Percentiles rank a stretch among this genome's conserved stretches.
These are phyloP conservation scores for Willisornis vidua DNA, from an alignment of 2,113 vertebrate species.

Conservation along the genomic window DNA sequence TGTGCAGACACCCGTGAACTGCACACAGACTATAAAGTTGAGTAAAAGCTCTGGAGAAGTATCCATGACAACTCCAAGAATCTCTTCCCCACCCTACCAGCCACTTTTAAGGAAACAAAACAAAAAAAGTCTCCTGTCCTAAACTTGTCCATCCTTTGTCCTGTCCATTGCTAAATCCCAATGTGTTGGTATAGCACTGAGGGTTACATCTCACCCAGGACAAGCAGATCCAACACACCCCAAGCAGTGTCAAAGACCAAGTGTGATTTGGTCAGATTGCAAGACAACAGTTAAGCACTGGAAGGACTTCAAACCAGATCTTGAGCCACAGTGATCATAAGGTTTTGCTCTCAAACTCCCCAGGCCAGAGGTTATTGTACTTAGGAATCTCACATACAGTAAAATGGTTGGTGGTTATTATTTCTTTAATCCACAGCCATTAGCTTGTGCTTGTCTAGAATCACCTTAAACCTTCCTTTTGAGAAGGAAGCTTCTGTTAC, in stretches of 20 bases:
- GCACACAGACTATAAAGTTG: background rate
- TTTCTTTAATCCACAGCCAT: background rate
- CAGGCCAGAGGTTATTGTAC: background rate
- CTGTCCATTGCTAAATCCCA: background rate
- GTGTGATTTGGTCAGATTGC: background rate
- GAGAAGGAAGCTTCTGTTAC: background rate
- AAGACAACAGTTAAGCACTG: background rate
- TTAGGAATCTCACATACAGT: background rate
- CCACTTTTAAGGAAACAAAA: background rate
- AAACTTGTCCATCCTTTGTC: background rate
- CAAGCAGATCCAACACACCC: background rate
- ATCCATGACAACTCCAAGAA: background rate
- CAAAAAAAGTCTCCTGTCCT: no score
- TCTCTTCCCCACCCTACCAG: background rate
- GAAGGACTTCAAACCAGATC: background rate
- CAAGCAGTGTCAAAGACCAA: background rate
- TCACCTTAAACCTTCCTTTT: background rate
- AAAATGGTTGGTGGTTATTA: background rate
- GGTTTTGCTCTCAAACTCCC: background rate
- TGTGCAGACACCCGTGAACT: background rate
- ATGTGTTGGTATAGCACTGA: background rate
- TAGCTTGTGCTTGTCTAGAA: background rate
- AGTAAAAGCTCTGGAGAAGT: background rate
- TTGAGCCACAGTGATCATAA: background rate
- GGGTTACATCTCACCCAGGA: background rate